Base-by-base conservation (phyloP, 1,140 invertebrate genomes). In the Lepidotrigona ventralis region DNA sequence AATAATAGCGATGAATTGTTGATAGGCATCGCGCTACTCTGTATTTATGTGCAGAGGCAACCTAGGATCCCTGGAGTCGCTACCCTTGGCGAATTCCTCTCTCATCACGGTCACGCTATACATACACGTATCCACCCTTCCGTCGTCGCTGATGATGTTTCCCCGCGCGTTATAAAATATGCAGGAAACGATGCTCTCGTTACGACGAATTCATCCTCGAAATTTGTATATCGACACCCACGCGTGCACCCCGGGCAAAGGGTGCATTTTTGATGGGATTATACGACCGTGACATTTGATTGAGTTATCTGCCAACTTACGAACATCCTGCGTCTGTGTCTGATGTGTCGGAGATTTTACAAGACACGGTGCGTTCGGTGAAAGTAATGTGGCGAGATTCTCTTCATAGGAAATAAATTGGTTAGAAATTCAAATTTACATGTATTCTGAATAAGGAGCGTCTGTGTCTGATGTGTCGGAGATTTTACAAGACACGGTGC, bases 1-100 rank as follows among this genome's bases (percentile, higher is more conserved):
- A 89, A 90, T 90, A 90, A 90, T 90, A 90, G 89, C 89, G 89
- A 90, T 90, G 90, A 90, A 90, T 90, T 90, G 90, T 90, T 90
- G 90, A 90, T 90, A 85, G 85, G 85, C 79, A 83, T 84, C 88
- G 80, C 51, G 74, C 88, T 88, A 90, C 88, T 90, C 90, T 90
- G 86, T 90, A 90, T 90, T 90, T 90, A 90, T 90, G 90, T 90
- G 81, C 81, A 78, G 64, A 81, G 58, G 53, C 53, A 33, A 53
- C 26, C 74, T 60, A 29, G 19, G 73, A 74, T 75, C 73, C 79
- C 71, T 17, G n/a, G 76, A 68, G 63, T 60, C 82, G 29, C 79
- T 12, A 9, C 69, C 72, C 26, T 70, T 56, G 56, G 23, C 63
- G 71, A 46, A 64, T 82, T 63, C 58, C 46, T 70, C 70, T 26